A percentile compares a stretch with the other conserved stretches of the same genome.
phyloP scores from a whole-genome alignment of 2,113 vertebrate species.

The Orthonyx spaldingii region DNA sequence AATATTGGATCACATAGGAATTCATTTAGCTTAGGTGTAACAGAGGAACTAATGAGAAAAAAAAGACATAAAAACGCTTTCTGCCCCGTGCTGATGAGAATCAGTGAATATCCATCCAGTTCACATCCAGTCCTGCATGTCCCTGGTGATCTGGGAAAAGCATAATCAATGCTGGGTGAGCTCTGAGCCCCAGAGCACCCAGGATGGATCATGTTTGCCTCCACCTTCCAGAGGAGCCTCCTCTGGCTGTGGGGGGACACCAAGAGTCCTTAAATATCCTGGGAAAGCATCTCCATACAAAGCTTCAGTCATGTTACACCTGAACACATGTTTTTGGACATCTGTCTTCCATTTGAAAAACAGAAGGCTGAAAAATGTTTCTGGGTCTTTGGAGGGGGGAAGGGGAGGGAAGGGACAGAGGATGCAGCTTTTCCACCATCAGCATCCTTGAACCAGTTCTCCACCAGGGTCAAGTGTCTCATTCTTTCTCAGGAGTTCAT shows the following conservation, averaged over 20 bases:
- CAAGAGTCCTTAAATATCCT: not conserved
- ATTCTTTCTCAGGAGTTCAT: not conserved
- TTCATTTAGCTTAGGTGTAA: not conserved
- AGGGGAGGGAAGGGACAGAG: not conserved
- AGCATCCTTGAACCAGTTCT: not conserved
- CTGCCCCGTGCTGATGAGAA: not conserved
- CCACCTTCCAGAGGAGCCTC: not conserved
- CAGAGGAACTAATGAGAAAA: not conserved
- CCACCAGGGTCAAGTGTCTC: not conserved
- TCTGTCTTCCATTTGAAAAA: constrained; percentile 16
- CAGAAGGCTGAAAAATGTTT: constrained; percentile 15
- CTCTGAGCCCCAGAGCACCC: not conserved
- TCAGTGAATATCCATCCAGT: not conserved
- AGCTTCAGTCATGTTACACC: not conserved
- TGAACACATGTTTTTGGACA: constrained; percentile 9
- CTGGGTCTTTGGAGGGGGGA: not conserved
- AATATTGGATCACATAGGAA: not conserved
- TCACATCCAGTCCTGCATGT: not conserved
- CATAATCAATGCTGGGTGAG: not conserved
- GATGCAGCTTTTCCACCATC: not conserved
- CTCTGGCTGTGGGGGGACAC: not conserved
- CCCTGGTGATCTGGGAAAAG: not conserved
- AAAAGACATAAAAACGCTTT: not conserved
- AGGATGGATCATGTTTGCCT: not conserved
- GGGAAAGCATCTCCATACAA: not conserved